A percentile compares a stretch with the other conserved stretches of the same genome.
phyloP scores from a whole-genome alignment of 2,888 invertebrate genomes.

The Malacosoma neustria region DNA sequence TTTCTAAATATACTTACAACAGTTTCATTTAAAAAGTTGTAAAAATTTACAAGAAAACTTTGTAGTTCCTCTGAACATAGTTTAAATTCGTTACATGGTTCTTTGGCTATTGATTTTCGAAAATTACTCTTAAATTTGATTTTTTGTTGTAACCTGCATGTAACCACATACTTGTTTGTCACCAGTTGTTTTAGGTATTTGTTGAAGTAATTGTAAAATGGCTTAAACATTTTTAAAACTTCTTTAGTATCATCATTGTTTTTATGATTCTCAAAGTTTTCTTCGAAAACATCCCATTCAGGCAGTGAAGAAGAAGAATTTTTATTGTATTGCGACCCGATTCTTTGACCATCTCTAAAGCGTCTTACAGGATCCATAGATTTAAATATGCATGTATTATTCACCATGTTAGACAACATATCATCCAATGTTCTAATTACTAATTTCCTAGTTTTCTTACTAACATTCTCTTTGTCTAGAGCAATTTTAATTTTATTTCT shows the following conservation, averaged over 20 bases:
- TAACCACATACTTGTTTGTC: neutral
- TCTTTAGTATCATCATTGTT: neutral
- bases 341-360: neutral
- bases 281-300: constrained; percentile 24
- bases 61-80: constrained; percentile 41
- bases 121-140: neutral
- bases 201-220: neutral
- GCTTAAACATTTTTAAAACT: neutral
- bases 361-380: neutral
- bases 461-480: constrained; percentile 32
- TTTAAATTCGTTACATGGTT: constrained; percentile 24
- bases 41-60: constrained; percentile 31
- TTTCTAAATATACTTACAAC: constrained; percentile 31
- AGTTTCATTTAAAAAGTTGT: constrained; percentile 34
- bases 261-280: constrained; percentile 6
- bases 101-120: constrained; percentile 4
- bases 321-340: constrained; percentile 6
- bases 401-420: constrained; percentile 27
- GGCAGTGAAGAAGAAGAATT: constrained; percentile 5
- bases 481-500: constrained; percentile 28
- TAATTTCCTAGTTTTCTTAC: constrained; percentile 27
- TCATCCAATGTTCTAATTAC: constrained; percentile 37
- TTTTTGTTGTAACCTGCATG: neutral
- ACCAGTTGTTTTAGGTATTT: neutral
- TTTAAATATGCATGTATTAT: neutral